These are phyloP conservation scores for Aplocera efformata DNA, from an alignment of 2,888 invertebrate genomes.

Conservation along the genomic window DNA sequence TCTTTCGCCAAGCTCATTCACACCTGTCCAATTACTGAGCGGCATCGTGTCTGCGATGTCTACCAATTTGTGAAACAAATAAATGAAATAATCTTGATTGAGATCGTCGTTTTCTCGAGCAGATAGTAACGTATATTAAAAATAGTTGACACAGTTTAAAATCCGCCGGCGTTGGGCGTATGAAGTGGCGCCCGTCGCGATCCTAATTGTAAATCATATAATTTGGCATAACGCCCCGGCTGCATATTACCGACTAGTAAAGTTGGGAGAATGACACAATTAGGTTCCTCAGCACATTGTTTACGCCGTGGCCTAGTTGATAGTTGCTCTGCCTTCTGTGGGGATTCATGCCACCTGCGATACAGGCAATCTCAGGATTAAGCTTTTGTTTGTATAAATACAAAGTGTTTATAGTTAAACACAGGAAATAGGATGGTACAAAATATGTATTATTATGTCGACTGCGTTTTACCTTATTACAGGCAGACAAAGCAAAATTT, in stretches of 20 bases:
- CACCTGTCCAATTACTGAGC: conserved; percentile 13
- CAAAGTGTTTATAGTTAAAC: too few species aligned
- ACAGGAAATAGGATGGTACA: too few species aligned
- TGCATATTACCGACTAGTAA: conserved; percentile 40
- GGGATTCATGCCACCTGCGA: too few species aligned
- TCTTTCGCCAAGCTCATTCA: neutral
- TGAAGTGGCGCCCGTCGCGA: conserved; percentile 58
- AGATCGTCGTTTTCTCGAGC: conserved; percentile 23
- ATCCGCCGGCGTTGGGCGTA: conserved; percentile 46
- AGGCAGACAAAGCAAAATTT: too few species aligned
- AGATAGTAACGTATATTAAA: conserved; percentile 39
- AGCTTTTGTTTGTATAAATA: too few species aligned
- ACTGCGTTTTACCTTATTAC: too few species aligned
- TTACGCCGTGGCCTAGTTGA: too few species aligned
- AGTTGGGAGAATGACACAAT: conserved; percentile 18
- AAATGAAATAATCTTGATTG: conserved; percentile 27
- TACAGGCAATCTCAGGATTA: too few species aligned
- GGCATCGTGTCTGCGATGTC: conserved; percentile 11
- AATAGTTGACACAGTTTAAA: conserved; percentile 53
- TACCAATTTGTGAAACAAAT: conserved; percentile 19
- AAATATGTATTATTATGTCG: too few species aligned
- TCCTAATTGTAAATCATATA: conserved; percentile 63
- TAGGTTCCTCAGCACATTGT: conserved; percentile 7
- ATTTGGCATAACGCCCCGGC: conserved; percentile 64
- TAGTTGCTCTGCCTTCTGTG: too few species aligned